phyloP scores from a whole-genome alignment of 2,113 vertebrate genomes.

The Pelobates fuscus region DNA sequence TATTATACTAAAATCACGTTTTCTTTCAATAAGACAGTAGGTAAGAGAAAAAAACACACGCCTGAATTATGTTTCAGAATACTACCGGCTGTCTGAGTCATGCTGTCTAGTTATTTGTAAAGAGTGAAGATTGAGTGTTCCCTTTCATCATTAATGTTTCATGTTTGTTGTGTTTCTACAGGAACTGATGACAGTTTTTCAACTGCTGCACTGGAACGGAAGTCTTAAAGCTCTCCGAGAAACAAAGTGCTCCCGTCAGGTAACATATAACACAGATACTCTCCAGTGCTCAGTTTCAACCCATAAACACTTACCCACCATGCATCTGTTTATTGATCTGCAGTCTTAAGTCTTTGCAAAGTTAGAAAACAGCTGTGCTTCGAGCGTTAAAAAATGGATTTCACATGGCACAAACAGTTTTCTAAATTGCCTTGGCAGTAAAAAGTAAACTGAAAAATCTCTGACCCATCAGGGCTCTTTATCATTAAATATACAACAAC shows the following conservation, averaged over 20 bases:
- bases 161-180: constrained; percentile 55
- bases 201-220: constrained; percentile 85
- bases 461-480: not conserved
- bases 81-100: no score
- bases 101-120: not conserved
- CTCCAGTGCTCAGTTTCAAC: constrained; percentile 2
- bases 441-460: constrained; percentile 4
- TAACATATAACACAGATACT: constrained; percentile 60
- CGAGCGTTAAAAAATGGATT: not conserved
- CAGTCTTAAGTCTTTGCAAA: not conserved
- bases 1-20: no score
- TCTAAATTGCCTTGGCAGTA: not conserved
- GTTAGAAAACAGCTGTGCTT: constrained; percentile 13
- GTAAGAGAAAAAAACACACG: not conserved
- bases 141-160: not conserved
- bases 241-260: constrained; percentile 80
- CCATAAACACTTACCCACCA: constrained; percentile 18
- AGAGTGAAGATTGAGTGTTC: not conserved
- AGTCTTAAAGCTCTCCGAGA: constrained; percentile 80
- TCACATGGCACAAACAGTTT: not conserved
- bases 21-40: not conserved
- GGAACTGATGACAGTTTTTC: constrained; percentile 88
- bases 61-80: not conserved
- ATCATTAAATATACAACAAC: not conserved
- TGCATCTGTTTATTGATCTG: constrained; percentile 13